Conservation (phyloP, 2,797 vertebrate genomes). For the Macropodus opercularis region DNA sequence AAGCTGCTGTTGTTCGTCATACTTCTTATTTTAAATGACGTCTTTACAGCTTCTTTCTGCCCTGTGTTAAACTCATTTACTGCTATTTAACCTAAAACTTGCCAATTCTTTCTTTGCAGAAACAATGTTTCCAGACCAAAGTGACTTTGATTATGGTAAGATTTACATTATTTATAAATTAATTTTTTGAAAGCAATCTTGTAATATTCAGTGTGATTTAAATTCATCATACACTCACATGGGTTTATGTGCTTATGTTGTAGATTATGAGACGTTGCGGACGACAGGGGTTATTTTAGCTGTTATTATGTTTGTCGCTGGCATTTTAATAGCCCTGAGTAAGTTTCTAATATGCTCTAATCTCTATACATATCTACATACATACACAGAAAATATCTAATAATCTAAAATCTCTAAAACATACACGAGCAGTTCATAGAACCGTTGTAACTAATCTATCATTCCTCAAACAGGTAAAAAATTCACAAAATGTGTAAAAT, state of each 20-base stretch:
- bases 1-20: slow-evolving; percentile 29
- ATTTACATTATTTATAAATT: background rate
- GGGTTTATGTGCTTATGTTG: slow-evolving; percentile 23
- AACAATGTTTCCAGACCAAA: slow-evolving; percentile 70
- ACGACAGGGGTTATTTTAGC: slow-evolving; percentile 83
- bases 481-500: slow-evolving; percentile 84
- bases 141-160: slow-evolving; percentile 84
- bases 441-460: slow-evolving; percentile 60
- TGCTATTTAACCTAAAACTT: background rate
- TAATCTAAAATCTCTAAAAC: background rate
- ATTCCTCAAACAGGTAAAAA: slow-evolving; percentile 86
- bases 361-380: too few species aligned
- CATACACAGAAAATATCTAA: too few species aligned
- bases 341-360: slow-evolving; percentile 57
- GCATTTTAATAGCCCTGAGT: slow-evolving; percentile 87
- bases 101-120: slow-evolving; percentile 65
- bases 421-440: slow-evolving; percentile 10
- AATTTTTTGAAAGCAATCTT: background rate
- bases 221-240: background rate
- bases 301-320: slow-evolving; percentile 81
- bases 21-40: slow-evolving; percentile 21
- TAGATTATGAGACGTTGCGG: slow-evolving; percentile 85
- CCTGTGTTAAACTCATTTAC: slow-evolving; percentile 18
- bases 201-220: background rate
- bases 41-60: background rate